These are phyloP conservation scores for Smutsia temminckii DNA, from an alignment of 2,797 vertebrate species.

Conservation along the genomic window DNA sequence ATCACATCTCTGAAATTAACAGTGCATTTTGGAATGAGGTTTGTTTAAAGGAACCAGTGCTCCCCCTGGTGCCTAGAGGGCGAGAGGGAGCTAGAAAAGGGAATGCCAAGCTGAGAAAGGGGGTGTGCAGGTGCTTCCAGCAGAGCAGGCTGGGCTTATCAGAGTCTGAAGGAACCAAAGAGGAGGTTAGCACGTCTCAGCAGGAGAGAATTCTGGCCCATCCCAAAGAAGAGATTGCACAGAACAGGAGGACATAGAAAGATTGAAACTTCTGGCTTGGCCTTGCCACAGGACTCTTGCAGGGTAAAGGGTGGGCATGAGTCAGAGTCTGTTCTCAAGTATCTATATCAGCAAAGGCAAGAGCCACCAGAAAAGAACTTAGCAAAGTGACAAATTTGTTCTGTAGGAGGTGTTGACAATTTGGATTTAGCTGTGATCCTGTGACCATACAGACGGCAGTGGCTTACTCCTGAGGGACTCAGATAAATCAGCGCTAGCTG, in stretches of 20 bases:
- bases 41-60: neutral
- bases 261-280: neutral
- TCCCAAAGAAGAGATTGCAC: neutral
- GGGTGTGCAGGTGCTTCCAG: neutral
- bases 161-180: neutral
- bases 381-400: neutral
- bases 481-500: neutral
- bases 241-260: neutral
- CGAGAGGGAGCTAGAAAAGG: neutral
- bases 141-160: neutral
- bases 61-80: neutral
- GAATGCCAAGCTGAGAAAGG: neutral
- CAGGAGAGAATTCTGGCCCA: neutral
- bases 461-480: neutral
- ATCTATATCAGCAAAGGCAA: neutral
- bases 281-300: neutral
- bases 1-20: neutral
- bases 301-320: neutral
- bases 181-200: neutral
- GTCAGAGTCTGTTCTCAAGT: neutral
- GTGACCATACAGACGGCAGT: neutral
- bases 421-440: conserved; percentile 19
- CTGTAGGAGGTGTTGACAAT: neutral
- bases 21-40: neutral
- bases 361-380: neutral